Percentiles rank a stretch among this genome's conserved stretches.
Conservation (phyloP, 2,113 vertebrate genomes). For the Corythornis vintsioides region DNA sequence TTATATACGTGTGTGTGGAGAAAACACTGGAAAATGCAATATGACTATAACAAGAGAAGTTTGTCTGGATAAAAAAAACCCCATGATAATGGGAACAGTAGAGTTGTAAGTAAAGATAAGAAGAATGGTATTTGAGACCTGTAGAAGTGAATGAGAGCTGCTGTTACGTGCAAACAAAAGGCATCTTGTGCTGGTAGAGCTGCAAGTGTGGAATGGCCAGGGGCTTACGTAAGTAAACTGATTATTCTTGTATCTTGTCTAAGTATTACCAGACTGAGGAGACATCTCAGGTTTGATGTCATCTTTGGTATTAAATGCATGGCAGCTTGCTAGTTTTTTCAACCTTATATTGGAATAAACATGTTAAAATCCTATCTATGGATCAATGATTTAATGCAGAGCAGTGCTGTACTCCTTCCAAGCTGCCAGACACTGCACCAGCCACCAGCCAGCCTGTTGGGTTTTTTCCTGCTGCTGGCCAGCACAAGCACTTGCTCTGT, state of each 20-base stretch:
- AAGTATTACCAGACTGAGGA: not conserved
- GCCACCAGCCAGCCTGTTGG: not conserved
- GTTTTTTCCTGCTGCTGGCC: not conserved
- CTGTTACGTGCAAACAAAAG: not conserved
- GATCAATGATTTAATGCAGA: not conserved
- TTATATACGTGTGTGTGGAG: not conserved
- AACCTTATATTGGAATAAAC: not conserved
- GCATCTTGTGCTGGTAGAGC: not conserved
- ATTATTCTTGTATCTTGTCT: not conserved
- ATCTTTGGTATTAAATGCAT: not conserved
- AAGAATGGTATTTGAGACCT: not conserved
- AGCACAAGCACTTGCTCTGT: not conserved
- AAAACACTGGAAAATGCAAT: not conserved
- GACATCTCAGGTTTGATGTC: not conserved
- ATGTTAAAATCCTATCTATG: not conserved
- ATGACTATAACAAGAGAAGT: not conserved
- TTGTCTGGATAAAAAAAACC: not conserved
- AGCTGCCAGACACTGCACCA: rapidly evolving
- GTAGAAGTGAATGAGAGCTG: not conserved
- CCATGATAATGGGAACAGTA: not conserved
- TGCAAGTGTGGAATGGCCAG: not conserved
- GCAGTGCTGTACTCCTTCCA: not conserved
- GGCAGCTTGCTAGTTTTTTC: not conserved
- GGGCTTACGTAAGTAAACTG: not conserved
- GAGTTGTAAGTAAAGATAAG: not conserved